Base-by-base conservation (phyloP, 2,888 invertebrate genomes). In the Cynaeus angustus region DNA sequence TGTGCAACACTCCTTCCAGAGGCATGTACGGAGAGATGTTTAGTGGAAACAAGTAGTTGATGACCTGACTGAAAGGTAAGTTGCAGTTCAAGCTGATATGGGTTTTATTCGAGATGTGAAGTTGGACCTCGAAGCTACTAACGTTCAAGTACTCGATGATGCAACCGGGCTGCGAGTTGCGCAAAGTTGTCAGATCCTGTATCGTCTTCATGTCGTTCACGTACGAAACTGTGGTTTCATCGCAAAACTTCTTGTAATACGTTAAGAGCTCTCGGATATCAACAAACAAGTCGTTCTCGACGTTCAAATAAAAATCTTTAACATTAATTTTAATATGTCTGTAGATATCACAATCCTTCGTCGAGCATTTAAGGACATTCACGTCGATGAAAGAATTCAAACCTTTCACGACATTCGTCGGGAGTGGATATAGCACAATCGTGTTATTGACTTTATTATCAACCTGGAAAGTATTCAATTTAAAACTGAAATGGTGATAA, bases 271-370 rank as follows among this genome's bases (percentile, higher is more conserved):
- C 89, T 68, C 89, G 88, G 5, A 92, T 82, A 38, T 91, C 89
- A 71, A 87, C 84, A 73, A 88, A 87, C 75, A 93, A 90, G 46
- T 91, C 92, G 75, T 91, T 88, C 81, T 93, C 93, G 38, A 93
- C 83, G 77, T 91, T 91, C 14, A 93, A 83, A 73, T 88, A 89
- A 78, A 91, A 90, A 80, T 93, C 91, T 76, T 91, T 90, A 0
- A 92, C 81, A 46, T 90, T 80, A 0, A 93, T 79, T 78, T 91
- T 91, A 13, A 92, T 82, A 78, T 88, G 88, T 84, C 90, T 89
- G 76, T 89, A 90, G 37, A 89, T 86, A 72, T 89, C 88, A 68
- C 88, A 88, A 76, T 88, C 87, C 46, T 88, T 80, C 1, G 83
- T 81, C 0, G 86, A 86, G 70, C 87, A 88, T 77, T 89, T 90